Evolutionary conservation across 1,140 invertebrate genomes (phyloP), one percentile per base, ranked within the genome.

Genomic region (Drosophila chauvacae): DNA sequence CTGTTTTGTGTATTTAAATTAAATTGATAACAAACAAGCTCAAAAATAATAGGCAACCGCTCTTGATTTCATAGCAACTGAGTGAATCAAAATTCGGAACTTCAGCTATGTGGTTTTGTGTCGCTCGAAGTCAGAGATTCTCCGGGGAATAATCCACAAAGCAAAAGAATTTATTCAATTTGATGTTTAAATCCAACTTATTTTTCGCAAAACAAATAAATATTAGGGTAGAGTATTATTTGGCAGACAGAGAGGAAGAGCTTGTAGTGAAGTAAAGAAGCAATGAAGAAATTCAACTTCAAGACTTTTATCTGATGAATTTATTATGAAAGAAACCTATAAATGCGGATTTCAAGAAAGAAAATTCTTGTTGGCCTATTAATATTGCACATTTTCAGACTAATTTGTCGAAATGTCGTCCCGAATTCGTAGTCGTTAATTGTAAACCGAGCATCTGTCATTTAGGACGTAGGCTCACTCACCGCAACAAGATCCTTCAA

Each of bases 11-110:
- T 76, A 76, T 76, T 76, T 76, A 76, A 59, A 76, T 76, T 76
- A 66, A 66, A 76, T 66, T 76, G 63, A 50, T 50, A 72, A 41
- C 68, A 73, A 72, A 72, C 70, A 73, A 73, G 70, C 68, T 23
- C 35, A 55, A 16, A 73, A 73, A 73, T 73, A 73, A 73, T 72
- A 30, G 62, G 33, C 53, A 71, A 42, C 69, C 51, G 33, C 44
- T 71, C 35, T 58, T 33, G 53, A 56, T 56, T 47, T 70, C 50
- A 70, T 71, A n/a, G 37, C 51, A 50, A 14, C 53, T 42, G 37
- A 72, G 45, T 72, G 53, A 50, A 51, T 60, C 18, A 37, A 37
- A 72, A 59, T 51, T 28, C 23, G 28, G 10, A 16, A 30, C 35
- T 35, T 20, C 11, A 59, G 37, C 30, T 42, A 28, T 72, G 53